Percentiles rank a stretch among this genome's conserved stretches.
Conservation (phyloP, 2,888 invertebrate genomes). For the Trypoxylon attenuatum region DNA sequence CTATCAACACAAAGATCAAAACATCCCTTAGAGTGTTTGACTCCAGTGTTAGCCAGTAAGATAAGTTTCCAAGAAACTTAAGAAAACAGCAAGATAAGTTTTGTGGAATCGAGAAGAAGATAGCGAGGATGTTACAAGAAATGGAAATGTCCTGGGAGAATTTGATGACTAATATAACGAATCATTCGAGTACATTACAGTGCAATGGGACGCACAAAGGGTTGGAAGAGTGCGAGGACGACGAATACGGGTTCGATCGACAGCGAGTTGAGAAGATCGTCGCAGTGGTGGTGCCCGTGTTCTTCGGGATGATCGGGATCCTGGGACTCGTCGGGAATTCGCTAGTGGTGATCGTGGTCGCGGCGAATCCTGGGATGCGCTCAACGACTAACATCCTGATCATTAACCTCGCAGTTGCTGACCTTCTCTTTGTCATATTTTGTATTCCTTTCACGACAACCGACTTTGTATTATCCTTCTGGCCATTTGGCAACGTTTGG, state of each 20-base stretch:
- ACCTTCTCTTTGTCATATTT: slow-evolving; percentile 92
- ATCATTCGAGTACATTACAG: neutral
- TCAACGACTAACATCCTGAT: slow-evolving; percentile 95
- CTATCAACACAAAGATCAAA: too few species aligned
- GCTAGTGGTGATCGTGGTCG: slow-evolving; percentile 91
- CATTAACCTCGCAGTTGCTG: slow-evolving; percentile 92
- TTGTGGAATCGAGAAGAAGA: too few species aligned
- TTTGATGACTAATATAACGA: slow-evolving; percentile 12
- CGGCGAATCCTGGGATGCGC: slow-evolving; percentile 92
- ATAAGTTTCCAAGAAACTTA: too few species aligned
- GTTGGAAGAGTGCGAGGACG: slow-evolving; percentile 6
- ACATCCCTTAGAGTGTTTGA: too few species aligned
- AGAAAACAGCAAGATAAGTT: too few species aligned
- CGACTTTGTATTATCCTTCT: slow-evolving; percentile 89
- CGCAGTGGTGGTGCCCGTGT: slow-evolving; percentile 84
- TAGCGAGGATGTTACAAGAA: slow-evolving; percentile 20
- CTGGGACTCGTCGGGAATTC: slow-evolving; percentile 93
- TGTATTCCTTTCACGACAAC: slow-evolving; percentile 96
- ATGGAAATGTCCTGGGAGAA: slow-evolving; percentile 29
- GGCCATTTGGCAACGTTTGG: slow-evolving; percentile 94
- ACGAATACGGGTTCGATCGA: slow-evolving; percentile 58
- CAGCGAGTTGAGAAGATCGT: slow-evolving; percentile 78
- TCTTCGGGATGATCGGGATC: slow-evolving; percentile 90
- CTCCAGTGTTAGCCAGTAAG: too few species aligned
- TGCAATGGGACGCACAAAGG: neutral